Conservation (phyloP, 2,113 vertebrate species). For the Chaetura pelagica region DNA sequence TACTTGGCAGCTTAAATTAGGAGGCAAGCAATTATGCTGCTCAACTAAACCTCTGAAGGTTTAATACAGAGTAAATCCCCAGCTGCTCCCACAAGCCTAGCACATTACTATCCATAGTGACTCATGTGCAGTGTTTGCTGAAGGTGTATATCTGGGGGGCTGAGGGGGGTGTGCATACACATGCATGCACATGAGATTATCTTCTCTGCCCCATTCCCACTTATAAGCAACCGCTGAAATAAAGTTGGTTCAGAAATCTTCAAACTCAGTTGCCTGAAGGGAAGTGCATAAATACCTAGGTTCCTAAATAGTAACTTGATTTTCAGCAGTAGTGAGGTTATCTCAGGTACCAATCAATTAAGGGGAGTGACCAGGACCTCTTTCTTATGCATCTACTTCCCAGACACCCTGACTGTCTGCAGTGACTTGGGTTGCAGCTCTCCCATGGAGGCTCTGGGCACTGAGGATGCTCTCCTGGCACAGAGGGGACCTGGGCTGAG, state of each 20-base stretch:
- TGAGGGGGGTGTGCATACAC: background rate
- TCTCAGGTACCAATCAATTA: background rate
- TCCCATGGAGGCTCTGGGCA: background rate
- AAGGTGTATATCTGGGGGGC: background rate
- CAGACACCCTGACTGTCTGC: rapidly evolving
- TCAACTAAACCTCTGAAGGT: constrained; percentile 10
- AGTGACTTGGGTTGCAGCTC: constrained; percentile 32
- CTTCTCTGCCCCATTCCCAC: background rate
- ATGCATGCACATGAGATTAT: rapidly evolving
- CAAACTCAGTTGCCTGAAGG: background rate
- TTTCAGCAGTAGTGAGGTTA: background rate
- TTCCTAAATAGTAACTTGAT: background rate
- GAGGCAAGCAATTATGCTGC: constrained; percentile 4
- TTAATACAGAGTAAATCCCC: constrained; percentile 26
- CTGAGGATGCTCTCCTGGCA: constrained; percentile 43
- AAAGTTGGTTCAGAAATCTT: background rate
- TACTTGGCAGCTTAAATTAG: constrained; percentile 52
- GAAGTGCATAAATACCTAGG: background rate
- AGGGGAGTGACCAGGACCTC: background rate
- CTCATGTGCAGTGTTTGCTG: background rate
- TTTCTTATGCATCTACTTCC: background rate
- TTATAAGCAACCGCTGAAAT: constrained; percentile 32
- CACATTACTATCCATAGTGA: constrained; percentile 7
- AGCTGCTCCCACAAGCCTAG: constrained; percentile 8
- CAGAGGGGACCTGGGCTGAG: constrained; percentile 25